phyloP scores from a whole-genome alignment of 92 coral and sea anemone genomes.

The Nematostella vectensis region DNA sequence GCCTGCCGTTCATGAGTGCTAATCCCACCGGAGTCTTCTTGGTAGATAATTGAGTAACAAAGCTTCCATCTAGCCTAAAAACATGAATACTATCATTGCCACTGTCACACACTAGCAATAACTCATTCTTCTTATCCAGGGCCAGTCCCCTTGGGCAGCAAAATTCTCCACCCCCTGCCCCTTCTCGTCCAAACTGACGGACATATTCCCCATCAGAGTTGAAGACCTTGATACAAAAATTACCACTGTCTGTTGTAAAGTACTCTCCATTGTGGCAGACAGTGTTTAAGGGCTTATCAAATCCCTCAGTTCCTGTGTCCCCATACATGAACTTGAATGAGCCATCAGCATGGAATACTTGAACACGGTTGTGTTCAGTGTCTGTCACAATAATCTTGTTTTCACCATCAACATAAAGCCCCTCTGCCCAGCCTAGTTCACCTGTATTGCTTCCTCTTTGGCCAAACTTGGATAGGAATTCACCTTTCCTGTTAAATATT shows the following conservation, averaged over 20 bases:
- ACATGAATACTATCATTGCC: constrained; percentile 57
- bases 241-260: constrained; percentile 62
- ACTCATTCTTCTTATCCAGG: constrained; percentile 43
- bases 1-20: constrained; percentile 34
- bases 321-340: constrained; percentile 65
- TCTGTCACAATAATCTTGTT: constrained; percentile 68
- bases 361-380: constrained; percentile 75
- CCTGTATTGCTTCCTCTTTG: constrained; percentile 49
- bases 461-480: constrained; percentile 54
- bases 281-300: constrained; percentile 62
- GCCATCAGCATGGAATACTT: constrained; percentile 61
- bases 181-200: constrained; percentile 81
- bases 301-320: constrained; percentile 64
- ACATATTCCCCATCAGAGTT: constrained; percentile 61
- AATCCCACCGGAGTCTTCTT: constrained; percentile 75
- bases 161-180: constrained; percentile 60
- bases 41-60: constrained; percentile 49
- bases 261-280: constrained; percentile 56
- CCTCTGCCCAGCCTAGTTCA: constrained; percentile 65
- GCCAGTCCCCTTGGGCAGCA: constrained; percentile 73
- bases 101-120: constrained; percentile 69
- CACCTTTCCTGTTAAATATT: constrained; percentile 57
- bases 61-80: constrained; percentile 50
- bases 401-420: constrained; percentile 49
- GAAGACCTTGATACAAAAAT: constrained; percentile 69